phyloP scores from a whole-genome alignment of 2,797 vertebrate species.

The Mus spretus region DNA sequence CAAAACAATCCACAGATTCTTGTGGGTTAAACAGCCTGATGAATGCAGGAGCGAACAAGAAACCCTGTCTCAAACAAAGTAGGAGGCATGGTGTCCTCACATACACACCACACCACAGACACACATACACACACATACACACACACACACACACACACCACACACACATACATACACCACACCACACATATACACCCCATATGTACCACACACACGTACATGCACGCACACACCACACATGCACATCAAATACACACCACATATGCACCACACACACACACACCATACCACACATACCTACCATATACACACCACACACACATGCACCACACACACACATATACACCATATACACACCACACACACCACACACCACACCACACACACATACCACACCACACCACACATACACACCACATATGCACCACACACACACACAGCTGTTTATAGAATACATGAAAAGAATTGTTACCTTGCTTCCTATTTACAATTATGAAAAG shows the following conservation, averaged over 20 bases:
- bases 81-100: neutral
- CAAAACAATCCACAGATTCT: too few species aligned
- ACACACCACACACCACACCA: neutral
- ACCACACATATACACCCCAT: neutral
- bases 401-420: too few species aligned
- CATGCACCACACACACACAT: too few species aligned
- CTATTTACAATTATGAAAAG: neutral
- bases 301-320: too few species aligned
- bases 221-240: too few species aligned
- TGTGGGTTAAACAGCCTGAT: neutral
- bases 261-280: too few species aligned
- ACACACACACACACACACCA: too few species aligned
- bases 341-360: too few species aligned
- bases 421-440: neutral
- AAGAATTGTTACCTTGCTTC: neutral
- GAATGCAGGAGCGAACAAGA: neutral
- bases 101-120: neutral
- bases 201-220: neutral
- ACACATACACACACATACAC: neutral
- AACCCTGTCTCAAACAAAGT: neutral
- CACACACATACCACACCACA: too few species aligned
- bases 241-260: neutral
- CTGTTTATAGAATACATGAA: neutral
- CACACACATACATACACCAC: neutral
- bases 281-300: too few species aligned